These are phyloP conservation scores for Caenorhabditis sp. DNA, from an alignment of 2,888 invertebrate species.

Conservation along the genomic window DNA sequence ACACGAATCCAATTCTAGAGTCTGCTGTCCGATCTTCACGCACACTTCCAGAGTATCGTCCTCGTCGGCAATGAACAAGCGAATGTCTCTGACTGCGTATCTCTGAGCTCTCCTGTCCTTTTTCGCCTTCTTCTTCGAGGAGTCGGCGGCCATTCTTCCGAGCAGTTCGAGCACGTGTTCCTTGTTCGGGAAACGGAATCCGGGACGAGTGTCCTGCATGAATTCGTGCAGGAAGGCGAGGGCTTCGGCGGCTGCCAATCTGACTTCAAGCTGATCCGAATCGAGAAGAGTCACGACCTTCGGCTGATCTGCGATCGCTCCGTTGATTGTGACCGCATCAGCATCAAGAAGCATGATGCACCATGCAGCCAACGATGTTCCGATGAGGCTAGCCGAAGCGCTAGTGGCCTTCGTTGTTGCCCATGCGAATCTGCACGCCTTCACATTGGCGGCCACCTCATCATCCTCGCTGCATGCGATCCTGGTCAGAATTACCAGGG, in stretches of 20 bases:
- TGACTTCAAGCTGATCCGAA: constrained; percentile 60
- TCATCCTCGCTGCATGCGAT: constrained; percentile 59
- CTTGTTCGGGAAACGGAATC: constrained; percentile 68
- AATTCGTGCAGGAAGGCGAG: constrained; percentile 87
- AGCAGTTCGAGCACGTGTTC: constrained; percentile 60
- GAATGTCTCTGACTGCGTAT: constrained; percentile 84
- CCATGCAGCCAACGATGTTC: constrained; percentile 92
- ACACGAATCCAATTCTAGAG: constrained; percentile 86
- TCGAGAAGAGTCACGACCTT: constrained; percentile 36
- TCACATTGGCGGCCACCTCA: constrained; percentile 42
- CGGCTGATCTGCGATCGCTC: constrained; percentile 47
- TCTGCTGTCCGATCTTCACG: constrained; percentile 87
- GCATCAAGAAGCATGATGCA: constrained; percentile 85
- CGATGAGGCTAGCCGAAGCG: constrained; percentile 86
- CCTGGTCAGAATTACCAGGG: constrained; percentile 56
- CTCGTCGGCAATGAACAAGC: constrained; percentile 79
- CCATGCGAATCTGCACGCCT: constrained; percentile 65
- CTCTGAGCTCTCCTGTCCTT: constrained; percentile 94
- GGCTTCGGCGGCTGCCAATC: constrained; percentile 84
- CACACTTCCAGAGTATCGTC: constrained; percentile 84
- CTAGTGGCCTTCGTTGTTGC: constrained; percentile 77
- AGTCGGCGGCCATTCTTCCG: constrained; percentile 88
- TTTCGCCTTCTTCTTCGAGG: constrained; percentile 94
- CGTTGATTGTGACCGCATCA: constrained; percentile 24
- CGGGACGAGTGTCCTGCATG: constrained; percentile 78